Evolutionary conservation across 2,888 invertebrate genomes (phyloP).

Genomic region (Laspeyria flexula): DNA sequence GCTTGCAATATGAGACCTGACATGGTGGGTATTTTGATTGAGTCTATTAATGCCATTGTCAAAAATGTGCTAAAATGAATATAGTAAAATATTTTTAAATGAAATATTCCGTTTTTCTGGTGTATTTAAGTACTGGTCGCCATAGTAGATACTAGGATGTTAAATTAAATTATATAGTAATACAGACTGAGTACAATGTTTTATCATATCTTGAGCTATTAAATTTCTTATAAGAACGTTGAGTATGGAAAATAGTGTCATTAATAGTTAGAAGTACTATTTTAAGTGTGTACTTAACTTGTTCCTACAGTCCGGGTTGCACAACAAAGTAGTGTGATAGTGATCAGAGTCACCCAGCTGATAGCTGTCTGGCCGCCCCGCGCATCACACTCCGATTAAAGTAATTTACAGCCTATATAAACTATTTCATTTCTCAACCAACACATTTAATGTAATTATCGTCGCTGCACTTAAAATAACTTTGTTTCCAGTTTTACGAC

Average conservation of each 20-base stretch:
- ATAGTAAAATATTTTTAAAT: no score
- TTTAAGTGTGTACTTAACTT: constrained; percentile 36
- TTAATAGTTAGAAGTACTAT: constrained; percentile 15
- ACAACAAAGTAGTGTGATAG: constrained; percentile 31
- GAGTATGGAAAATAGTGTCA: constrained; percentile 13
- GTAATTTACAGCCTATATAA: constrained; percentile 74
- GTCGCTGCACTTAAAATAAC: constrained; percentile 67
- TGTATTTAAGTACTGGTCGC: no score
- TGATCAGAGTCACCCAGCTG: constrained; percentile 16
- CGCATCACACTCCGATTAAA: constrained; percentile 58
- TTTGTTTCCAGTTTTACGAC: constrained; percentile 66
- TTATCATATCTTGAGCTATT: constrained; percentile 5
- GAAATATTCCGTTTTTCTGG: no score
- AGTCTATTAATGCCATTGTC: no score
- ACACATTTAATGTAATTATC: constrained; percentile 74
- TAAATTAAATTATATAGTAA: no score
- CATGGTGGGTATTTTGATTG: no score
- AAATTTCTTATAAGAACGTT: constrained; percentile 7
- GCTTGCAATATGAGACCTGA: no score
- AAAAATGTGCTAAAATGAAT: no score
- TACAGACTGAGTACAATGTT: constrained; percentile 21
- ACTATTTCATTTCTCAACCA: constrained; percentile 66
- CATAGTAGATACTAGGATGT: no score
- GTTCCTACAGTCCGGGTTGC: constrained; percentile 5
- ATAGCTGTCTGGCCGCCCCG: no score